Base-by-base conservation (phyloP, 2,888 invertebrate genomes). In the Ornithoptera priamus region DNA sequence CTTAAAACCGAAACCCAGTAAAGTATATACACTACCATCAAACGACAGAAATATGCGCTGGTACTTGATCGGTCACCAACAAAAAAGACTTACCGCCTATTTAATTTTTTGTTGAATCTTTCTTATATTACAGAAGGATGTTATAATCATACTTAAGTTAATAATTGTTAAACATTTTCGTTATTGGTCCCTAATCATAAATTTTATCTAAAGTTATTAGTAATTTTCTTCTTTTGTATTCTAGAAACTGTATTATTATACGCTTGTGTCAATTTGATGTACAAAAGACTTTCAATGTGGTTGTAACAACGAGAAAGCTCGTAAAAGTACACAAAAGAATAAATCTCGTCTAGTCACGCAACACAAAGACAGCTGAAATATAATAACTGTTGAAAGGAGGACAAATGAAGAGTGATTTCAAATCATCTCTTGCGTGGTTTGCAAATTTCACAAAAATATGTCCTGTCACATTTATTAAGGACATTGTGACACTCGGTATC, bases 341-440 rank as follows among this genome's bases (percentile, higher is more conserved):
- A 63, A 70, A 70, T 67, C 66, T 59, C 63, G 50, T 70, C 63
- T 62, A 70, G 70, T 62, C 70, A 70, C 65, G 62, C 69, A 60
- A 62, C 30, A 62, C 64, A 65, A 56, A 62, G 62, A 70, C 70
- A 66, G 36, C 62, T 62, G 69, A 65, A 69, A 65, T 64, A 64
- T 59, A 63, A 63, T 68, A 65, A 69, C 64, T 50, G 53, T 22
- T 39, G 68, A 60, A 46, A 65, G 63, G 36, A 69, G 69, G 65
- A 69, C 65, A 62, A 69, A 65, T 69, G 69, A 46, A 62, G 57
- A 61, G 24, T 61, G 56, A 65, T 65, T 65, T 69, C 36, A 69
- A 62, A 62, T 69, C 61, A 61, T 68, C 59, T 53, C 69, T 42
- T 62, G 65, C 42, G 57, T 30, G 59, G 17, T 50, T 63, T 63